A percentile compares a stretch with the other conserved stretches of the same genome.
phyloP scores from a whole-genome alignment of 2,888 invertebrate species.

The Lypha dubia region DNA sequence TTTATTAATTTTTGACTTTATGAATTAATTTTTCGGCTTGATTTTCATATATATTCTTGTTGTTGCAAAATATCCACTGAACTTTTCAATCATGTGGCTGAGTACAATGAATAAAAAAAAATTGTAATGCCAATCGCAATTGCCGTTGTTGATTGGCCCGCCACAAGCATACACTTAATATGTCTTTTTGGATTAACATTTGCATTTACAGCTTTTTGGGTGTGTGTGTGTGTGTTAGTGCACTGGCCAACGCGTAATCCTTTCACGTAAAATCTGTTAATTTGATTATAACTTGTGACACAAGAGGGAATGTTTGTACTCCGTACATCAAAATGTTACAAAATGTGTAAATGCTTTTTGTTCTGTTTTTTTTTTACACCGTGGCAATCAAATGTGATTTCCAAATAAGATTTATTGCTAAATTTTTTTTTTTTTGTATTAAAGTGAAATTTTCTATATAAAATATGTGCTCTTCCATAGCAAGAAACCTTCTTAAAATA shows the following conservation, averaged over 20 bases:
- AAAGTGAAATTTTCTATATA: background rate
- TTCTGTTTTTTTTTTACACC: background rate
- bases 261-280: slow-evolving; percentile 7
- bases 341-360: background rate
- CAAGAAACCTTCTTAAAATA: too few species aligned
- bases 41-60: background rate
- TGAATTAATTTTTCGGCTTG: slow-evolving; percentile 1
- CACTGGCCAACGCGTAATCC: background rate
- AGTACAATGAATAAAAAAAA: background rate
- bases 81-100: background rate
- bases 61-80: background rate
- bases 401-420: too few species aligned
- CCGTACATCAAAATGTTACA: background rate
- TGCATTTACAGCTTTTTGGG: background rate
- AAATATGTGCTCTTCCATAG: too few species aligned
- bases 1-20: slow-evolving; percentile 26
- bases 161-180: background rate
- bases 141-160: background rate
- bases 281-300: background rate
- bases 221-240: background rate
- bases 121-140: background rate
- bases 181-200: background rate
- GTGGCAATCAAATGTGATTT: too few species aligned
- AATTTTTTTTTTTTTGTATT: background rate
- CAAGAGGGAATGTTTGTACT: background rate